Evolutionary conservation across 2,113 vertebrate genomes (phyloP).

Genomic region (Piprites chloris): DNA sequence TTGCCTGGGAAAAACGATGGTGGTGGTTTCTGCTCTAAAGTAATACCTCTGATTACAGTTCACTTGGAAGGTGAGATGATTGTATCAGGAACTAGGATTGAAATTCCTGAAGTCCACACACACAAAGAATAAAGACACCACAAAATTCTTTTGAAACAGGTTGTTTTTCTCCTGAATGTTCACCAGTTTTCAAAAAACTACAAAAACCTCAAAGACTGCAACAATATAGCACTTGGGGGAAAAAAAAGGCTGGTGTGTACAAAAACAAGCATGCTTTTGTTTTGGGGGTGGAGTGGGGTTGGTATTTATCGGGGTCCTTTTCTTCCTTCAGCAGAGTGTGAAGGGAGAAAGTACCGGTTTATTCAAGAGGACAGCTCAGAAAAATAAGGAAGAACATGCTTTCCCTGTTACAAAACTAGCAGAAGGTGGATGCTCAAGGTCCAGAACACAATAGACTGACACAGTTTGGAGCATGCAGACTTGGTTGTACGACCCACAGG

Average conservation of each 20-base stretch:
- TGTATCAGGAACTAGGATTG: neutral
- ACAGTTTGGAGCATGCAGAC: slow-evolving; percentile 14
- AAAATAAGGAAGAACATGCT: slow-evolving; percentile 13
- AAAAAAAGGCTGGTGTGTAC: neutral
- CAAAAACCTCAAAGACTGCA: slow-evolving; percentile 18
- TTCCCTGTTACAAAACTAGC: neutral
- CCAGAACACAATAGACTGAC: neutral
- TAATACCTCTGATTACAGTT: neutral
- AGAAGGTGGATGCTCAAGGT: neutral
- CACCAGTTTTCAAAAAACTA: slow-evolving; percentile 24
- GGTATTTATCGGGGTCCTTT: neutral
- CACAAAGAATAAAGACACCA: neutral
- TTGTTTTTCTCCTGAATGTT: neutral
- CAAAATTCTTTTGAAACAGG: neutral
- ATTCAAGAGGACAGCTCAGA: neutral
- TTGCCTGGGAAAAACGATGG: neutral
- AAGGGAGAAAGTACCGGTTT: neutral
- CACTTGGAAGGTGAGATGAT: neutral
- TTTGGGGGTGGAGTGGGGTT: neutral
- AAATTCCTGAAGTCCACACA: neutral
- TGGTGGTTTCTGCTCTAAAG: neutral
- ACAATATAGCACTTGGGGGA: neutral
- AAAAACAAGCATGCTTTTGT: slow-evolving; percentile 24
- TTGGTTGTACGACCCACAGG: neutral
- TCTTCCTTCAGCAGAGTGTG: neutral